Conservation (phyloP, 2,113 vertebrate genomes). For the Siphamia tubifer region DNA sequence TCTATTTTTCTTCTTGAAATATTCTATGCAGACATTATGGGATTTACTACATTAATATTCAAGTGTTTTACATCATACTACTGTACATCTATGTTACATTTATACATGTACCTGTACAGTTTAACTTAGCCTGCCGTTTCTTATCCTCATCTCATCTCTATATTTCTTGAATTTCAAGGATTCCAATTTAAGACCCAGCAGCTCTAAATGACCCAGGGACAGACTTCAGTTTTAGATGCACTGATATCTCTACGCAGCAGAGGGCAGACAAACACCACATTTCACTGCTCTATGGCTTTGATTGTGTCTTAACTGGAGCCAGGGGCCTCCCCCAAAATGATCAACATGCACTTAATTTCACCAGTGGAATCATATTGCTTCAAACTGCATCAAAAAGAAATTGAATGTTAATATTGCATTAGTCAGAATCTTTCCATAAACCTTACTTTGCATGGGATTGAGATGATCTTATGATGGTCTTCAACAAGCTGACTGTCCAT, state of each 20-base stretch:
- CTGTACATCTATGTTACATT: too few species aligned
- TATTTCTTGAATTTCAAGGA: too few species aligned
- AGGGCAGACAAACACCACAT: conserved; percentile 55
- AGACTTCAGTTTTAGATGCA: conserved; percentile 19
- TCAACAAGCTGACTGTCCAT: conserved; percentile 44
- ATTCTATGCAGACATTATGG: too few species aligned
- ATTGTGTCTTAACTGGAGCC: background rate
- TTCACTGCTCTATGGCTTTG: background rate
- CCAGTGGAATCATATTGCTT: conserved; percentile 22
- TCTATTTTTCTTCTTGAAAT: too few species aligned
- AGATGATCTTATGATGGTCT: conserved; percentile 63
- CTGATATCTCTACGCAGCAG: conserved; percentile 44
- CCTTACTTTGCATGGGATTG: conserved; percentile 58
- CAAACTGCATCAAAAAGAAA: conserved; percentile 43
- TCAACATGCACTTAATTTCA: conserved; percentile 31
- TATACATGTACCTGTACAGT: too few species aligned
- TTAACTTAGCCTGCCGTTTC: too few species aligned
- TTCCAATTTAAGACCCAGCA: too few species aligned
- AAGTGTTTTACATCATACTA: too few species aligned
- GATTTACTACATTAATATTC: too few species aligned
- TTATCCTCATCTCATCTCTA: too few species aligned
- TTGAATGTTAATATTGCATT: conserved; percentile 67
- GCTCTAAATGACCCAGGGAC: too few species aligned
- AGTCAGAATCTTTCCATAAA: conserved; percentile 51
- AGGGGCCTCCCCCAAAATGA: conserved; percentile 26